A percentile compares a stretch with the other conserved stretches of the same genome.
These are phyloP conservation scores for Hucho hucho DNA, from an alignment of 2,113 vertebrate species.

Conservation along the genomic window DNA sequence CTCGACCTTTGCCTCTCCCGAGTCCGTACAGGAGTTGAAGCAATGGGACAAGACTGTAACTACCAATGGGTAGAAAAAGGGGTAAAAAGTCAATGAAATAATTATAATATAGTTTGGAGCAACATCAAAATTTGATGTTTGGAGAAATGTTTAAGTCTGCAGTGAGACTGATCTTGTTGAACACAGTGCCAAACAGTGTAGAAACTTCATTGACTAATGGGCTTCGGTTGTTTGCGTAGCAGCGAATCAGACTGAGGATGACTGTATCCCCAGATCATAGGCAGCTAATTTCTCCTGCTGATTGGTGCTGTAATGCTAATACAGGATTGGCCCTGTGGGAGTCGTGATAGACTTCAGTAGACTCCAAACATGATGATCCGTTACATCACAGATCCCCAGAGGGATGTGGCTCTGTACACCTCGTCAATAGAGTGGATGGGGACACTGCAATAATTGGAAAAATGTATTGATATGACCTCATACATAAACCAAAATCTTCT, in stretches of 20 bases:
- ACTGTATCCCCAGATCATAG: slow-evolving; percentile 34
- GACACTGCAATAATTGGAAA: neutral
- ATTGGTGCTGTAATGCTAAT: slow-evolving; percentile 19
- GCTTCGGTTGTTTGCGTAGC: slow-evolving; percentile 1
- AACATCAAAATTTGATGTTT: neutral
- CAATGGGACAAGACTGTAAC: too few relatives aligned
- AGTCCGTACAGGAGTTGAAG: too few relatives aligned
- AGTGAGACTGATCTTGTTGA: neutral
- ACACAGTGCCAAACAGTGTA: neutral
- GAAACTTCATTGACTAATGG: neutral
- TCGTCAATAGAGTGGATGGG: neutral
- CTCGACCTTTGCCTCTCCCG: too few relatives aligned
- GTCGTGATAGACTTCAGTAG: neutral
- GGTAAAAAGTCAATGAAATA: too few relatives aligned
- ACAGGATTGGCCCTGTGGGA: slow-evolving; percentile 6
- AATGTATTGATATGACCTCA: neutral
- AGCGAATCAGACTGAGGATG: neutral
- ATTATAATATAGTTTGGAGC: too few relatives aligned
- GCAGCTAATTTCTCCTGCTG: neutral
- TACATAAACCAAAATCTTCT: neutral
- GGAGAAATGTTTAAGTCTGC: too few relatives aligned
- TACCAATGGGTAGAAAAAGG: too few relatives aligned
- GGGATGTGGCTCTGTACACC: neutral
- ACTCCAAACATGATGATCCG: neutral
- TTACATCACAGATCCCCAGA: neutral